Evolutionary conservation across 2,888 invertebrate species (phyloP).

Genomic region (Argyresthia albistria): DNA sequence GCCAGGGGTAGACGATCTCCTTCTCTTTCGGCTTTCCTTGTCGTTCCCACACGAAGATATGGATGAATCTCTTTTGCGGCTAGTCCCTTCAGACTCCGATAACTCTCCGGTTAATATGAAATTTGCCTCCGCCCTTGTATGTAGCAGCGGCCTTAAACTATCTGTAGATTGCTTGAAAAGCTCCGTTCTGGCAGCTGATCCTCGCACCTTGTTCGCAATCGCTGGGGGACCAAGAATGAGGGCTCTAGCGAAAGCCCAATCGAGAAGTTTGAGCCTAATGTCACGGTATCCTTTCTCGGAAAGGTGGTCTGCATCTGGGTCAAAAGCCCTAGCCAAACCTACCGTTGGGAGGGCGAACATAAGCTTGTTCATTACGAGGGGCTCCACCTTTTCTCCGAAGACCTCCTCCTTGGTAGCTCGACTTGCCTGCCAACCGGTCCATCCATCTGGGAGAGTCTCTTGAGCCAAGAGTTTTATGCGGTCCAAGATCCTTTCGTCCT

Average conservation of each 20-base stretch:
- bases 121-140: neutral
- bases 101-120: neutral
- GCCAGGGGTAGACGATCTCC: too few relatives aligned
- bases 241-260: slow-evolving; percentile 14
- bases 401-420: slow-evolving; percentile 1
- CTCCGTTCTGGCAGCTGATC: slow-evolving; percentile 8
- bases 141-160: neutral
- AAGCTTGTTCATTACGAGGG: slow-evolving; percentile 3
- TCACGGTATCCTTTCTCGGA: slow-evolving; percentile 15
- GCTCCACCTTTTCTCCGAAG: slow-evolving; percentile 2
- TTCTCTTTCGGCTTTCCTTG: too few relatives aligned
- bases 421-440: slow-evolving; percentile 1
- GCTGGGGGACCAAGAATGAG: slow-evolving; percentile 12
- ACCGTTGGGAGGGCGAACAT: slow-evolving; percentile 3
- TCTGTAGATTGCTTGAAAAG: neutral
- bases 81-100: neutral
- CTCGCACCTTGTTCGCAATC: slow-evolving; percentile 10
- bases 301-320: slow-evolving; percentile 6
- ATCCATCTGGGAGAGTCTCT: slow-evolving; percentile 2
- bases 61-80: neutral
- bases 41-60: too few relatives aligned
- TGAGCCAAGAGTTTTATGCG: too few relatives aligned
- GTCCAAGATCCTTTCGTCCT: slow-evolving; percentile 3
- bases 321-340: slow-evolving; percentile 1
- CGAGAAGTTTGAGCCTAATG: slow-evolving; percentile 13